Evolutionary conservation across 2,113 vertebrate genomes (phyloP), one percentile per base, ranked within the genome.

Genomic region (Enhydra lutris): DNA sequence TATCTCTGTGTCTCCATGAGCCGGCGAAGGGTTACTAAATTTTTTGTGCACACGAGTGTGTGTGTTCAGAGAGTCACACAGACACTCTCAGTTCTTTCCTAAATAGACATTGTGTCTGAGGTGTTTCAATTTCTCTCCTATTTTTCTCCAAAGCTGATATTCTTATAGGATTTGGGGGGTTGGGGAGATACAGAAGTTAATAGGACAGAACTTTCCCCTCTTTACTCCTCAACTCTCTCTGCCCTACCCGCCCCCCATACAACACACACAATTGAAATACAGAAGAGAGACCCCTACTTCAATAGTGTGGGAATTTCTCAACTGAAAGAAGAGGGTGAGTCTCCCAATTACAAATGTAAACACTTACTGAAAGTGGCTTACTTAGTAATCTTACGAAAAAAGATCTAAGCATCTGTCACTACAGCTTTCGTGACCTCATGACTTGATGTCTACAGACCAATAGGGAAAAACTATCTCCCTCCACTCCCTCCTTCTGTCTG

Each of bases 301-400:
- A 97, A 94, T 89, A 59, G 76, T 93, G 86, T 17, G 83, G 96
- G 98, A 95, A 91, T 97, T 97, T 92, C 97, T 73, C 95, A 65
- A 83, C 93, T 81, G 74, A 97, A 98, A 97, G 63, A 73, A 4
- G 93, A 97, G 90, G 94, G 92, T 95, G 91, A 84, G 29, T 39
- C 55, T 97, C 45, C 21, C 50, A 98, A 98, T 98, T 97, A 98
- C 98, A 98, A 97, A 73, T 31, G 63, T 89, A 97, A 97, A 97
- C 96, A 88, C 71, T 98, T n/a, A 12, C 26, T 95, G 87, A 98
- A 95, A 96, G 96, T 96, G 97, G 39, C 85, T 98, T 97, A 86
- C 85, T 98, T 97, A 84, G 85, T 96, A 65, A 94, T 97, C 50
- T 52, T 24, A 52, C 76, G 80, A 97, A 98, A 97, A 98, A 91